phyloP scores from a whole-genome alignment of 1,140 invertebrate species.

The Archegozetes longisetosus region DNA sequence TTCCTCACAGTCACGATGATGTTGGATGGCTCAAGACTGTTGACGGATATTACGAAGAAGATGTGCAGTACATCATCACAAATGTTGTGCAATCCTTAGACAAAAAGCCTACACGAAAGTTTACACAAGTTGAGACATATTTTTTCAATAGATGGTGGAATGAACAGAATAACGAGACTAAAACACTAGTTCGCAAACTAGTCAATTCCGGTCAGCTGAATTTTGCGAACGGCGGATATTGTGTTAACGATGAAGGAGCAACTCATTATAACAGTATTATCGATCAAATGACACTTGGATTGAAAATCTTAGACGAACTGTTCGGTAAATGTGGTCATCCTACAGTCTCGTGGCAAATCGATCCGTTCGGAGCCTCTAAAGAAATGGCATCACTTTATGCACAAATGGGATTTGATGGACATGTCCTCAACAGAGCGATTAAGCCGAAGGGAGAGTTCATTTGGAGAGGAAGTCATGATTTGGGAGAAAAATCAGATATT shows the following conservation, averaged over 20 bases:
- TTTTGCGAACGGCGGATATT: slow-evolving; percentile 70
- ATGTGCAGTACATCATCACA: slow-evolving; percentile 77
- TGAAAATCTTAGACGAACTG: slow-evolving; percentile 36
- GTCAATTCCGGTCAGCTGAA: slow-evolving; percentile 52
- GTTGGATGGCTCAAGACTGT: too few relatives aligned
- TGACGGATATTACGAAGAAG: slow-evolving; percentile 35
- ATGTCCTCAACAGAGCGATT: neutral
- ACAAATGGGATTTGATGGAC: slow-evolving; percentile 33
- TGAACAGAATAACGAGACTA: slow-evolving; percentile 43
- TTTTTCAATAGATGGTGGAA: slow-evolving; percentile 88
- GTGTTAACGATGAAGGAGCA: slow-evolving; percentile 84
- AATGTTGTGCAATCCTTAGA: slow-evolving; percentile 60
- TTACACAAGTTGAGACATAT: slow-evolving; percentile 53
- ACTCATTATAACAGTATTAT: slow-evolving; percentile 82
- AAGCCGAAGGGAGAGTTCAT: slow-evolving; percentile 3
- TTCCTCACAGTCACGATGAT: slow-evolving; percentile 37
- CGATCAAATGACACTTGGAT: slow-evolving; percentile 62
- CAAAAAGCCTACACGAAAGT: slow-evolving; percentile 44
- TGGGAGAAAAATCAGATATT: neutral
- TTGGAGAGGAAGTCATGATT: neutral
- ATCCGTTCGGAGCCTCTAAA: too few relatives aligned
- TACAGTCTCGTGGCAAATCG: slow-evolving; percentile 39
- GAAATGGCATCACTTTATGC: too few relatives aligned
- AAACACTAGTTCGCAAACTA: slow-evolving; percentile 30
- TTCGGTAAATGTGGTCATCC: slow-evolving; percentile 42